phyloP scores from a whole-genome alignment of 2,888 invertebrate species.

The Leptothorax acervorum region DNA sequence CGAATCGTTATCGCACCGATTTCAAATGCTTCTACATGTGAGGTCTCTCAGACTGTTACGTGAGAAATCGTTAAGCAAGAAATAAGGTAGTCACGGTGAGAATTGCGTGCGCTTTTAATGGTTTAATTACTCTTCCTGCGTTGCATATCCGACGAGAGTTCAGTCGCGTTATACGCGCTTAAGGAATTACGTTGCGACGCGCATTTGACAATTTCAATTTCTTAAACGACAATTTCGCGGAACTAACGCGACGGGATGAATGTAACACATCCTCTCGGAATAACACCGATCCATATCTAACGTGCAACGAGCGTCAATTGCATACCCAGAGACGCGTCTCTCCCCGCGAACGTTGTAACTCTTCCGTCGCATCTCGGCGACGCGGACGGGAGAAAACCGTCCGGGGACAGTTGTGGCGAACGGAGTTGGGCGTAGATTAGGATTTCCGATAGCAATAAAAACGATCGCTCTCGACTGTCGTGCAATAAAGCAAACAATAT shows the following conservation, averaged over 20 bases:
- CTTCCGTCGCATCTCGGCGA: not conserved
- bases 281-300: slow-evolving; percentile 40
- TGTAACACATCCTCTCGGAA: slow-evolving; percentile 21
- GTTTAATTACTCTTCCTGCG: slow-evolving; percentile 1
- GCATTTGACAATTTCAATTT: slow-evolving; percentile 15
- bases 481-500: slow-evolving; percentile 32
- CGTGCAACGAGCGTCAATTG: slow-evolving; percentile 43
- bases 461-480: not conserved
- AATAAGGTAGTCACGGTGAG: not conserved
- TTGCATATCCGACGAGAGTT: slow-evolving; percentile 13
- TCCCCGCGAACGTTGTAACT: not conserved
- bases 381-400: not conserved
- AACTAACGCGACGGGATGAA: slow-evolving; percentile 1
- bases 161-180: not conserved
- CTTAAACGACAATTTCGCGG: not conserved
- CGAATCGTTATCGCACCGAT: slow-evolving; percentile 17
- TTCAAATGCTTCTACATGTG: slow-evolving; percentile 6
- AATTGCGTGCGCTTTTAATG: not conserved
- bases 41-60: not conserved
- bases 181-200: slow-evolving; percentile 1
- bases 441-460: slow-evolving; percentile 35
- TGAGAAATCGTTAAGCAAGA: slow-evolving; percentile 8
- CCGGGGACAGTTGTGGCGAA: not conserved
- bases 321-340: slow-evolving; percentile 5
- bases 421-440: slow-evolving; percentile 12